phyloP scores from a whole-genome alignment of 2,797 vertebrate species.

The Pseudochirops cupreus region DNA sequence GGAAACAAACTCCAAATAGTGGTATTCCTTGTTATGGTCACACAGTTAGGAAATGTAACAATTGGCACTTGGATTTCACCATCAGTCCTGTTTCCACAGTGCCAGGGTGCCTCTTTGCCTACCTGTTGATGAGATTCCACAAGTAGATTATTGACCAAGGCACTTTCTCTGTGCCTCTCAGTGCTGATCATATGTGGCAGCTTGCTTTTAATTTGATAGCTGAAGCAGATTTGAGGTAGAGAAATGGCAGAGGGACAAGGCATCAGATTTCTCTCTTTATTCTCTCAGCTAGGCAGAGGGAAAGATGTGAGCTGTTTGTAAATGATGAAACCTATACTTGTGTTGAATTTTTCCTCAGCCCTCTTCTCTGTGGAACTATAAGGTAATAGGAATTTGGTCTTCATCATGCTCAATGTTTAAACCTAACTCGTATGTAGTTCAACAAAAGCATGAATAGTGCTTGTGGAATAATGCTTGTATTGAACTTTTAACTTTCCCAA shows the following conservation, averaged over 20 bases:
- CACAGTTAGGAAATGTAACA: not conserved
- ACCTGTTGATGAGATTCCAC: not conserved
- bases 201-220: not conserved
- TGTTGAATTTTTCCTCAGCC: constrained; percentile 38
- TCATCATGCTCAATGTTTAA: constrained; percentile 54
- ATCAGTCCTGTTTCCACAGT: not conserved
- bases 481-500: constrained; percentile 51
- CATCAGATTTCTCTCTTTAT: constrained; percentile 46
- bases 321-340: constrained; percentile 17
- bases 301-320: not conserved
- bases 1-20: not conserved
- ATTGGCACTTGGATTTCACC: not conserved
- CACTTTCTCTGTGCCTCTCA: not conserved
- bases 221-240: not conserved
- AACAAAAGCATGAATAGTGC: constrained; percentile 5
- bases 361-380: constrained; percentile 62
- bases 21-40: not conserved
- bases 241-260: not conserved
- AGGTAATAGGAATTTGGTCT: constrained; percentile 62
- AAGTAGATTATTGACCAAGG: constrained; percentile 12
- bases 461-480: constrained; percentile 50
- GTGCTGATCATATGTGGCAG: not conserved
- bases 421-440: constrained; percentile 50
- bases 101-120: not conserved
- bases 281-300: constrained; percentile 25